phyloP scores from a whole-genome alignment of 1,140 invertebrate genomes.

The Sarcophaga bullata region DNA sequence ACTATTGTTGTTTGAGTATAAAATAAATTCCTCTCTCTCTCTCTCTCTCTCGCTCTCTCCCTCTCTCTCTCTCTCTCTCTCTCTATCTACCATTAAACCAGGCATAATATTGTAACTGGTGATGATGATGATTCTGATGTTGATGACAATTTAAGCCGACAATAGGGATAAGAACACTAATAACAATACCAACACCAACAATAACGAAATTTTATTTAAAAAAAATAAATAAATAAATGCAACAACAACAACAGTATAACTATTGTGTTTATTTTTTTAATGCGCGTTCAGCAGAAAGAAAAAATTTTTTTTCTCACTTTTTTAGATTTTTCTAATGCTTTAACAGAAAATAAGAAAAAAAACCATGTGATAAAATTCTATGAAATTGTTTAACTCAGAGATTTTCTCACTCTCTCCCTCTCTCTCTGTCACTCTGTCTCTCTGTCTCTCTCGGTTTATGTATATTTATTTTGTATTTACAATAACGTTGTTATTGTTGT shows the following conservation, averaged over 20 bases:
- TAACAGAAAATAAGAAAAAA: not conserved
- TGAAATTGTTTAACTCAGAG: not conserved
- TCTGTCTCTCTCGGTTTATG: not conserved
- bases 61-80: no score
- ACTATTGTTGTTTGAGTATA: no score
- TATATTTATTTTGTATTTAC: no score
- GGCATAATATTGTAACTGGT: not conserved
- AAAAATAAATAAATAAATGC: no score
- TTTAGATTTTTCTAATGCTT: slow-evolving; percentile 11
- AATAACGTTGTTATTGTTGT: no score
- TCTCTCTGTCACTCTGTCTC: not conserved
- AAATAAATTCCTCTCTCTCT: no score
- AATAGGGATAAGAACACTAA: not conserved
- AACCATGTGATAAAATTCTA: slow-evolving; percentile 7
- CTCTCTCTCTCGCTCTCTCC: no score
- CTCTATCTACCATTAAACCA: no score
- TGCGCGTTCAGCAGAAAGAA: slow-evolving; percentile 29
- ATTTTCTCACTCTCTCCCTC: not conserved
- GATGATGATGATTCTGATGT: not conserved
- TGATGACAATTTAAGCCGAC: slow-evolving; percentile 4
- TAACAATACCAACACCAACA: not conserved
- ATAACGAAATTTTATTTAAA: not conserved
- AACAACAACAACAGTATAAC: not conserved
- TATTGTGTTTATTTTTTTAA: slow-evolving; percentile 21
- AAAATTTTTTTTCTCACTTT: not conserved